phyloP scores from a whole-genome alignment of 2,888 invertebrate species.

The Cynaeus angustus region DNA sequence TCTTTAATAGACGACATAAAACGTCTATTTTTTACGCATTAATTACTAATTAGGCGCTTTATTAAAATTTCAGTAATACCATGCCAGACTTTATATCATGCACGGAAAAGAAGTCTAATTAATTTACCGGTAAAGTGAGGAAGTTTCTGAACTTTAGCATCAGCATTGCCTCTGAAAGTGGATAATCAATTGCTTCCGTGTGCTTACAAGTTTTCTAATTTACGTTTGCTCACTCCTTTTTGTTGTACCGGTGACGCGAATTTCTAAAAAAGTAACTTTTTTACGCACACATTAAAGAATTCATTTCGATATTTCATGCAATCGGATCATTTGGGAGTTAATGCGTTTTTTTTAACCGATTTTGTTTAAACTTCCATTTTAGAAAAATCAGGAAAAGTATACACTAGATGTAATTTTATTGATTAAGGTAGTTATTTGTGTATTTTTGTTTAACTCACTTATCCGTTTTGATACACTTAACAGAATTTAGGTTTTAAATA shows the following conservation, averaged over 20 bases:
- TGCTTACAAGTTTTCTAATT: conserved; percentile 41
- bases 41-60: conserved; percentile 31
- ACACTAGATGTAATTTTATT: too few species aligned
- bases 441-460: too few species aligned
- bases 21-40: neutral
- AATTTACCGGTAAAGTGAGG: conserved; percentile 32
- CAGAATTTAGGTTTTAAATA: too few species aligned
- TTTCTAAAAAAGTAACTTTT: too few species aligned
- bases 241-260: neutral
- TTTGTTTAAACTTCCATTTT: too few species aligned
- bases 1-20: neutral
- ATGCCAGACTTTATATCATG: conserved; percentile 13
- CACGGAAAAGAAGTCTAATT: conserved; percentile 27
- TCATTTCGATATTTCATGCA: too few species aligned
- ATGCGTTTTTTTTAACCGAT: too few species aligned
- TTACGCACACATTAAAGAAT: too few species aligned
- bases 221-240: conserved; percentile 4
- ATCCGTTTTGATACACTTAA: too few species aligned
- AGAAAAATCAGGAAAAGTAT: too few species aligned
- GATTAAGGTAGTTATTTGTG: too few species aligned
- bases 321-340: too few species aligned
- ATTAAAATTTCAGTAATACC: conserved; percentile 35
- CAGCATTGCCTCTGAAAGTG: conserved; percentile 27
- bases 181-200: conserved; percentile 32
- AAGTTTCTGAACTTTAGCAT: conserved; percentile 27